These are phyloP conservation scores for Thymelicus sylvestris DNA, from an alignment of 2,888 invertebrate species.

Conservation along the genomic window DNA sequence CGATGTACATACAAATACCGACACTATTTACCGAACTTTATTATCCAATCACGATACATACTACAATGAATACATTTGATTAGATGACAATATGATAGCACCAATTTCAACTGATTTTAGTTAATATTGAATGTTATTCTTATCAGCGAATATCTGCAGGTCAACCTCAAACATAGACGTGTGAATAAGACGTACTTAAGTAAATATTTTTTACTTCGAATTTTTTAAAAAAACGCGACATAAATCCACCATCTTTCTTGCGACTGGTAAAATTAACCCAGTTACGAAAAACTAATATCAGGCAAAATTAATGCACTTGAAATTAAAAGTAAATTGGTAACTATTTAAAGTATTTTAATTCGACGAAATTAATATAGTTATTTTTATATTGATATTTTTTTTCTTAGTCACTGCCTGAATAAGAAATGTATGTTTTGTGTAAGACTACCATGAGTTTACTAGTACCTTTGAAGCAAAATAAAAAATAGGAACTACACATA, in stretches of 20 bases:
- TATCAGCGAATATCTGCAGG: neutral
- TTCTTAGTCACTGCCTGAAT: neutral
- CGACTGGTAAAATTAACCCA: no score
- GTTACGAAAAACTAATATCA: neutral
- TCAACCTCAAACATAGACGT: neutral
- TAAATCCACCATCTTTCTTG: no score
- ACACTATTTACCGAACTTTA: constrained; percentile 21
- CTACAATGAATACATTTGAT: constrained; percentile 26
- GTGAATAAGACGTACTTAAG: neutral
- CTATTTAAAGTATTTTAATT: neutral
- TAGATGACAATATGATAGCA: constrained; percentile 19
- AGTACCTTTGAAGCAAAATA: constrained; percentile 9
- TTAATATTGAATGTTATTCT: constrained; percentile 11
- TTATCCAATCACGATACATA: constrained; percentile 20
- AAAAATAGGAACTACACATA: constrained; percentile 16
- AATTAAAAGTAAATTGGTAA: constrained; percentile 1
- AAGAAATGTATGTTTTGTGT: constrained; percentile 23
- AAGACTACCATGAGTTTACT: neutral
- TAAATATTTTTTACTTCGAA: neutral
- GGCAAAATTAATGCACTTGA: constrained; percentile 2
- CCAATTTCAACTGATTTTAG: constrained; percentile 20
- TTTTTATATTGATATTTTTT: neutral
- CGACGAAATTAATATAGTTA: neutral
- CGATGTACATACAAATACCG: constrained; percentile 50
- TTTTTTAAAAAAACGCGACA: no score